phyloP scores from a whole-genome alignment of 2,797 vertebrate genomes.

The Chrysocyon brachyurus region DNA sequence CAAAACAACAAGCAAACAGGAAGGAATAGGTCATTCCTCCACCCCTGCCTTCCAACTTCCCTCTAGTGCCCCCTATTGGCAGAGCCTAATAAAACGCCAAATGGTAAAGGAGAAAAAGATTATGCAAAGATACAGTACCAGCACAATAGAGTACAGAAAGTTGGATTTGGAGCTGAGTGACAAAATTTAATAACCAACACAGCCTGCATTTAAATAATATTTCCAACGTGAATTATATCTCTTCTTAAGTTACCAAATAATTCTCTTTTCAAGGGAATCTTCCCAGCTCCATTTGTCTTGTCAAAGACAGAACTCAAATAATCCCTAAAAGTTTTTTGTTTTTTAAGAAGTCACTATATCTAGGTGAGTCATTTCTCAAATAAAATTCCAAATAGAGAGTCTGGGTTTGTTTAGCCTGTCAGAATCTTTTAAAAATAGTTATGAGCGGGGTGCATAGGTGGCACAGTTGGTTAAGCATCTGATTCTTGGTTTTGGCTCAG shows the following conservation, averaged over 20 bases:
- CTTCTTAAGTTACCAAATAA: neutral
- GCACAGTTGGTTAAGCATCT: too few relatives aligned
- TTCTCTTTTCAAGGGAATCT: conserved; percentile 15
- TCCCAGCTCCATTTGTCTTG: neutral
- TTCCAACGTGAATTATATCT: neutral
- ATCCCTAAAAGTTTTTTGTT: neutral
- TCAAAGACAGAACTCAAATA: neutral
- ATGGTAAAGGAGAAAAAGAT: neutral
- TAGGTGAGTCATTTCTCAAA: conserved; percentile 15
- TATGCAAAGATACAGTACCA: neutral
- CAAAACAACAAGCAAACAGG: neutral
- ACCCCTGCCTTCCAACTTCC: neutral
- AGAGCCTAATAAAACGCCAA: neutral
- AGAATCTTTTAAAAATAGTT: neutral
- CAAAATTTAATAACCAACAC: neutral
- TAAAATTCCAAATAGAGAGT: neutral
- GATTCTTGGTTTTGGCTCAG: too few relatives aligned
- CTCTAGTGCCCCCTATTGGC: neutral
- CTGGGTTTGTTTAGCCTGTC: neutral
- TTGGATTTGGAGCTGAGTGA: neutral
- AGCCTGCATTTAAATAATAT: neutral
- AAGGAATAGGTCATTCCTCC: neutral
- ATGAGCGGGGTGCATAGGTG: too few relatives aligned
- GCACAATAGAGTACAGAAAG: neutral
- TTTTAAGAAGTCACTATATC: neutral